A percentile compares a stretch with the other conserved stretches of the same genome.
phyloP scores from a whole-genome alignment of 2,888 invertebrate species.

The Schizotus pectinicornis region DNA sequence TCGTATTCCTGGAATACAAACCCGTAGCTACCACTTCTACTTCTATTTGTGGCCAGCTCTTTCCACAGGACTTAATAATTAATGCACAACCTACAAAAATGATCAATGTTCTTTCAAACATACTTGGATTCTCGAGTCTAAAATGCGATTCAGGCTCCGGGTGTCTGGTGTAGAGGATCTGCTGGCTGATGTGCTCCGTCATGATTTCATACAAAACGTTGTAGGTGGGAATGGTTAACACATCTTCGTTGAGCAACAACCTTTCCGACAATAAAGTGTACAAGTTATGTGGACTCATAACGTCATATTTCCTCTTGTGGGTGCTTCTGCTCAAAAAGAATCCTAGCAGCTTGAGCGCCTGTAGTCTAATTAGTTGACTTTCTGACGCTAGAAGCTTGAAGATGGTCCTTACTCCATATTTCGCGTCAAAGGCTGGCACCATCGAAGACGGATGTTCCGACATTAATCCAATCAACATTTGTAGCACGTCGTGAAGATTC shows the following conservation, averaged over 20 bases:
- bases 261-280: slow-evolving; percentile 96
- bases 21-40: too few species aligned
- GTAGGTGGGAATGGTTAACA: slow-evolving; percentile 92
- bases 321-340: slow-evolving; percentile 98
- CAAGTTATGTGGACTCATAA: slow-evolving; percentile 98
- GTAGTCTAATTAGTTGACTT: slow-evolving; percentile 93
- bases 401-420: slow-evolving; percentile 94
- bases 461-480: slow-evolving; percentile 96
- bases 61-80: too few species aligned
- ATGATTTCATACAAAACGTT: slow-evolving; percentile 98
- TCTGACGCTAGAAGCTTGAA: slow-evolving; percentile 96
- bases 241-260: slow-evolving; percentile 86
- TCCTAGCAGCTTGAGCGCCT: slow-evolving; percentile 94
- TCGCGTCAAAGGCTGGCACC: slow-evolving; percentile 98
- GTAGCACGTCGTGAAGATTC: slow-evolving; percentile 96
- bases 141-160: slow-evolving; percentile 95
- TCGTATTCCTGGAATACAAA: too few species aligned
- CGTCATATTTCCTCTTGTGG: slow-evolving; percentile 98
- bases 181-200: slow-evolving; percentile 96
- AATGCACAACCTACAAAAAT: too few species aligned
- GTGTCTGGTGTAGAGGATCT: slow-evolving; percentile 91
- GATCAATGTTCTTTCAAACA: slow-evolving; percentile 51
- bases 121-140: slow-evolving; percentile 95
- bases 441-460: slow-evolving; percentile 98
- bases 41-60: too few species aligned